phyloP scores from a whole-genome alignment of 2,888 invertebrate genomes.

The Stenoptilia bipunctidactyla region DNA sequence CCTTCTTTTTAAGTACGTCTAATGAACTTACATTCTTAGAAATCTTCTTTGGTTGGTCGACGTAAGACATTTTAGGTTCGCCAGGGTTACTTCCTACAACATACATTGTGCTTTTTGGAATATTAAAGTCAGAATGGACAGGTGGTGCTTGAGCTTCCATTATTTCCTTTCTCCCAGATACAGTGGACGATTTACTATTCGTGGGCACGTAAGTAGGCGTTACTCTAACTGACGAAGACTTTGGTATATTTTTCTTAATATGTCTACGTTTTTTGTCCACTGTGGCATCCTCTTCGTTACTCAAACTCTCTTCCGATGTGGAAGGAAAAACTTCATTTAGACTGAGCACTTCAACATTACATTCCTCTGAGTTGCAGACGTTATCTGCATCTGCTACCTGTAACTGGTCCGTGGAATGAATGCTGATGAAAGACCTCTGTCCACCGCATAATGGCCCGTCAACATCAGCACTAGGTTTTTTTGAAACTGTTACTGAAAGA shows the following conservation, averaged over 20 bases:
- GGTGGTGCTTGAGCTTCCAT: conserved; percentile 37
- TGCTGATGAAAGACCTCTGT: conserved; percentile 61
- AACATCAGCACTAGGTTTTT: conserved; percentile 40
- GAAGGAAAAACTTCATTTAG: conserved; percentile 60
- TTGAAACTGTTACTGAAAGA: conserved; percentile 53
- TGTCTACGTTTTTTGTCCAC: conserved; percentile 32
- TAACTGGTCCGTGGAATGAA: conserved; percentile 62
- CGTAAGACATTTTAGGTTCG: conserved; percentile 59
- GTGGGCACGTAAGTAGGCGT: conserved; percentile 45
- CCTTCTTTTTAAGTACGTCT: too few relatives aligned
- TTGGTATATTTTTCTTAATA: conserved; percentile 28
- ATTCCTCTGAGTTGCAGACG: conserved; percentile 39
- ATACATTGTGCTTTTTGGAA: conserved; percentile 56
- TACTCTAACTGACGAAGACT: conserved; percentile 24
- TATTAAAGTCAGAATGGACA: conserved; percentile 51
- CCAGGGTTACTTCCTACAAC: conserved; percentile 62
- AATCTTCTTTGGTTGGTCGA: conserved; percentile 56
- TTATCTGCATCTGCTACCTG: conserved; percentile 40
- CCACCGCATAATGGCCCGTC: conserved; percentile 34
- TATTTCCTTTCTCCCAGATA: conserved; percentile 35
- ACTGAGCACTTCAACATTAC: conserved; percentile 56
- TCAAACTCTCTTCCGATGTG: conserved; percentile 59
- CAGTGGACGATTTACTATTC: conserved; percentile 56
- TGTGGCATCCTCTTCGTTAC: conserved; percentile 46
- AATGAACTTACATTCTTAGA: conserved; percentile 45